Evolutionary conservation across 2,113 vertebrate genomes (phyloP), one percentile per base, ranked within the genome.

Genomic region (Hymenochirus boettgeri): DNA sequence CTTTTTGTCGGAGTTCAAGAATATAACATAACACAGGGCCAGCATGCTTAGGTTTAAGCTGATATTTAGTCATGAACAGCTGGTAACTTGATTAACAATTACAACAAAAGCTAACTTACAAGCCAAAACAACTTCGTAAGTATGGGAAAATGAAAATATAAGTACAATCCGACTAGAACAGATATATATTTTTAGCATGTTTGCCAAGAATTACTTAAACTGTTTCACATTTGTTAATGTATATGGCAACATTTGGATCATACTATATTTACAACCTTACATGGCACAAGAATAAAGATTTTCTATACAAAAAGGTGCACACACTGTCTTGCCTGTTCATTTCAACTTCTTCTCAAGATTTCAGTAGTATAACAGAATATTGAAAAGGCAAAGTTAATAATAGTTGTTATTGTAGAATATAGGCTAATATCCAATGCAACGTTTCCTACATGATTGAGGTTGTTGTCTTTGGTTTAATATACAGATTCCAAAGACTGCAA

Each of bases 351-450:
- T 73, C 24, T 58, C 29, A 53, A 52, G 26, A 31, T 59, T 57
- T 53, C 59, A 33, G 60, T 31, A 42, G 26, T n/a, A 58, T 59
- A 70, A 76, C 33, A 77, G 74, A 78, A 74, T 70, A 79, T 54
- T 74, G 75, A 57, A 72, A 76, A 47, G 72, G 75, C 72, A 55
- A 76, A 70, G 51, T 78, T 75, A 60, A 69, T 70, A 66, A 82
- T 84, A 87, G 85, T 82, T 79, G 89, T 78, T 83, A 90, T 82
- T 91, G 86, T 77, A 81, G 81, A 82, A 81, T 85, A 86, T 80
- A 81, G 79, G 85, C 87, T 86, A 82, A 82, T 82, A 82, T 63
- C 51, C 65, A 81, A 62, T 83, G 73, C 67, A 74, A 70, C 47
- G 82, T 11, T 73, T 62, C 74, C 80, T 82, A 78, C 80, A 86